Base-by-base conservation (phyloP, 2,888 invertebrate genomes). In the Latrodectus elegans region DNA sequence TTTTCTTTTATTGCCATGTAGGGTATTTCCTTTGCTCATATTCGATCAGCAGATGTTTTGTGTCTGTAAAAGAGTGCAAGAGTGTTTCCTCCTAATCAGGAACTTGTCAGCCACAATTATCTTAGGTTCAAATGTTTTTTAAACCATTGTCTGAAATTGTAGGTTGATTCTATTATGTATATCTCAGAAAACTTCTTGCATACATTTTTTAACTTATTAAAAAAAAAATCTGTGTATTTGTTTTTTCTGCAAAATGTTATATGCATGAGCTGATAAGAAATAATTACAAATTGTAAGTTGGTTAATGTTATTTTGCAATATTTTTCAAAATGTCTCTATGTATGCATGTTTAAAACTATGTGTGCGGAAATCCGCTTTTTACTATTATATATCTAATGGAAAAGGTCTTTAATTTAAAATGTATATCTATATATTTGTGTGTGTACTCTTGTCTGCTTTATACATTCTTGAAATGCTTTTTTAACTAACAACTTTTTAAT, bases 11-110 rank as follows among this genome's bases (percentile, higher is more conserved):
- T 76, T 88, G 88, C 88, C 81, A 85, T 64, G 85, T 85, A 88
- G 88, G 85, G 85, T 88, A 73, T 85, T 88, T 88, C 81, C 88
- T 88, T 88, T 88, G 88, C 84, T 88, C 88, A 88, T 85, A 78
- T 79, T 85, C 65, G 77, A 85, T 84, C 77, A 77, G 77, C 84
- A 81, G 88, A 78, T 88, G 84, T 88, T 83, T 85, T 85, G 76
- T 70, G 80, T 88, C 84, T 82, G 79, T 82, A 82, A 71, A 88
- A 77, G 80, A 88, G 67, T 84, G 86, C 72, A 72, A 80, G 79
- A 82, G 60, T 72, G 74, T 88, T 83, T 79, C 79, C 74, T 68
- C 77, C 76, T 65, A 65, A 76, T 71, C 72, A 75, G 81, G 72
- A 81, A 82, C 86, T 87, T 81, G 86, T 80, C 76, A 87, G 86